Percentiles rank a stretch among this genome's conserved stretches.
These are phyloP conservation scores for Rhynchonema sp. DNA, from an alignment of 2,888 invertebrate genomes.

Conservation along the genomic window DNA sequence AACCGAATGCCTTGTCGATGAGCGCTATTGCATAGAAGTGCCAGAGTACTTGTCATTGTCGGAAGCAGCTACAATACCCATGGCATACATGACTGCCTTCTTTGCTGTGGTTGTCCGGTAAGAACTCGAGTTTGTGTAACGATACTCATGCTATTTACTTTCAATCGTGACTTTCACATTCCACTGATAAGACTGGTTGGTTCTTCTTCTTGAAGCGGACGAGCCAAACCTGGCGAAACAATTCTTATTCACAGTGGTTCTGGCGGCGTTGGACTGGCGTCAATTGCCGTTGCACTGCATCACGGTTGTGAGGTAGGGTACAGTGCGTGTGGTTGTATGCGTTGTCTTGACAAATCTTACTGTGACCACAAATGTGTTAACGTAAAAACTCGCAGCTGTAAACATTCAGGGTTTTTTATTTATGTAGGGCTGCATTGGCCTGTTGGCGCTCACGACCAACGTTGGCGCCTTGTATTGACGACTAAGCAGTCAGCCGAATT, in stretches of 20 bases:
- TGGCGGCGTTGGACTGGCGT: slow-evolving; percentile 91
- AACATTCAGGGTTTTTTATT: too few species aligned
- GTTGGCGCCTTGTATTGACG: too few species aligned
- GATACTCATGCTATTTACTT: not conserved
- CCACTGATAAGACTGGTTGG: too few species aligned
- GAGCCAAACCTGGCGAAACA: too few species aligned
- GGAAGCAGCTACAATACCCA: not conserved
- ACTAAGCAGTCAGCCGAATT: too few species aligned
- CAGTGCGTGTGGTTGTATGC: too few species aligned
- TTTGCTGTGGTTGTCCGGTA: not conserved
- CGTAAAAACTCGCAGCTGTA: too few species aligned
- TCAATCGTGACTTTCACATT: too few species aligned
- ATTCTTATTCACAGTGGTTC: not conserved
- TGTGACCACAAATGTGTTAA: not conserved
- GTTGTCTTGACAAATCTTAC: too few species aligned
- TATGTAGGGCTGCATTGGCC: too few species aligned
- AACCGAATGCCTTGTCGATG: not conserved
- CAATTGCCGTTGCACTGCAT: slow-evolving; percentile 69
- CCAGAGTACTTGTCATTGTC: not conserved
- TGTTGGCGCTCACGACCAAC: too few species aligned
- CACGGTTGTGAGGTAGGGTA: slow-evolving; percentile 60
- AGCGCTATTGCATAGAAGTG: not conserved
- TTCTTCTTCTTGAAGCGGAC: not conserved
- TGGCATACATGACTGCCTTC: not conserved
- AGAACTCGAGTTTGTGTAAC: not conserved